phyloP scores from a whole-genome alignment of 1,140 invertebrate species.

The Atopsyche davidsoni region DNA sequence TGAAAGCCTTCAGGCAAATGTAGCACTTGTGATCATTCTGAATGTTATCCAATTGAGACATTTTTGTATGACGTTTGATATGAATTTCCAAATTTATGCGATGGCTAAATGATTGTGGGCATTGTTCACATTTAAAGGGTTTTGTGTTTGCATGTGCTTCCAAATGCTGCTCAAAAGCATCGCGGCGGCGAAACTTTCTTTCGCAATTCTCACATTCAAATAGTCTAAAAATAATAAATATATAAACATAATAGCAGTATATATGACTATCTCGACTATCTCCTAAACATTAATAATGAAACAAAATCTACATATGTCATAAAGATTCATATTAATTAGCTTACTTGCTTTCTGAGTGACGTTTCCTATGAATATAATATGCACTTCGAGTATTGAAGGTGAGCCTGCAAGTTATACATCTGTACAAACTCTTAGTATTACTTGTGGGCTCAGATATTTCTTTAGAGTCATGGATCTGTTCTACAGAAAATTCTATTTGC shows the following conservation, averaged over 20 bases:
- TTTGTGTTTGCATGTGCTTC: slow-evolving; percentile 5
- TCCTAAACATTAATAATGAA: too few relatives aligned
- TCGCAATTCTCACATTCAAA: slow-evolving; percentile 12
- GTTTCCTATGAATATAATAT: slow-evolving; percentile 16
- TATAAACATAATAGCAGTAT: not conserved
- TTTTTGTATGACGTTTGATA: slow-evolving; percentile 5
- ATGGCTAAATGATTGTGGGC: slow-evolving; percentile 10
- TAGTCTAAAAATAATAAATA: slow-evolving; percentile 4
- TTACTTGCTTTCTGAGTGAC: slow-evolving; percentile 17
- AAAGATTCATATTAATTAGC: slow-evolving; percentile 5
- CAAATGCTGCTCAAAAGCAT: slow-evolving; percentile 15
- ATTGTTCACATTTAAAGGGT: slow-evolving; percentile 7
- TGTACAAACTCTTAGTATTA: slow-evolving; percentile 11
- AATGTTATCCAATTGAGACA: not conserved
- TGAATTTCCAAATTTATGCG: slow-evolving; percentile 17
- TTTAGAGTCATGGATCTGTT: too few relatives aligned
- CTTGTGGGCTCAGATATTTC: too few relatives aligned
- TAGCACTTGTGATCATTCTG: slow-evolving; percentile 3
- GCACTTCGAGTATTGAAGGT: slow-evolving; percentile 9
- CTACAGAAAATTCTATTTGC: too few relatives aligned
- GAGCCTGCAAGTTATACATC: slow-evolving; percentile 14
- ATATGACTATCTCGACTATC: too few relatives aligned
- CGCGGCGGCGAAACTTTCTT: slow-evolving; percentile 9
- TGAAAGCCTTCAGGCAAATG: slow-evolving; percentile 7
- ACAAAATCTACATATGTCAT: too few relatives aligned